These are phyloP conservation scores for Sipunculus nudus DNA, from an alignment of 2,888 invertebrate species.

Conservation along the genomic window DNA sequence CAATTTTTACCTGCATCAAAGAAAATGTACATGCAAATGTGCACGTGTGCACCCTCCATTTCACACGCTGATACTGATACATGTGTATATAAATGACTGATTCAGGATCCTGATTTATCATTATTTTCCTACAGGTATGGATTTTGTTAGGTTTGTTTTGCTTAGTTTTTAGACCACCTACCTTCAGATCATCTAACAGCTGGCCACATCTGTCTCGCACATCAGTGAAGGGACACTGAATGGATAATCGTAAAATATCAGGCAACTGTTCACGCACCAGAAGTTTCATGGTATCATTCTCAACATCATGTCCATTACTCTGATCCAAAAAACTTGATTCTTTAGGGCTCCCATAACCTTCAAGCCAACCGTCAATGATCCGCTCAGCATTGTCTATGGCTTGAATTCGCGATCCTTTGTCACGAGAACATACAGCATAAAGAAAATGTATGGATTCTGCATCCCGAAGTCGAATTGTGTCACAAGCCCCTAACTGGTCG, in stretches of 20 bases:
- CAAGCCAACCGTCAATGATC: slow-evolving; percentile 44
- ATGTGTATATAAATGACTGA: no score
- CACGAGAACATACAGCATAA: slow-evolving; percentile 42
- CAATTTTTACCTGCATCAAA: no score
- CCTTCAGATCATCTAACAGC: slow-evolving; percentile 72
- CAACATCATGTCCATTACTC: slow-evolving; percentile 21
- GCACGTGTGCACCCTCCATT: no score
- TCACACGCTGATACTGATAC: no score
- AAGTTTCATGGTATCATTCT: slow-evolving; percentile 61
- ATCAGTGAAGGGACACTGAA: slow-evolving; percentile 73
- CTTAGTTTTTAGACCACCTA: slow-evolving; percentile 62
- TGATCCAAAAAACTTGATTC: slow-evolving; percentile 26
- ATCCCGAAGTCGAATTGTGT: slow-evolving; percentile 26
- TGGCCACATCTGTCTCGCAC: slow-evolving; percentile 72
- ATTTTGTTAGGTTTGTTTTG: no score
- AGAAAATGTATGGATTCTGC: slow-evolving; percentile 46
- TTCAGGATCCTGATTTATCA: no score
- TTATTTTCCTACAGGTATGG: no score
- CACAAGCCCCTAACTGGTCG: neutral
- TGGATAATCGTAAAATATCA: slow-evolving; percentile 71
- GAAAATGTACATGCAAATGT: no score
- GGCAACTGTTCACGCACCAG: slow-evolving; percentile 70
- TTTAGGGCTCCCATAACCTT: slow-evolving; percentile 46
- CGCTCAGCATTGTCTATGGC: slow-evolving; percentile 38
- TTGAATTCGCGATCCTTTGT: slow-evolving; percentile 39